Base-by-base conservation (phyloP, 2,888 invertebrate species). In the Noctua pronuba region DNA sequence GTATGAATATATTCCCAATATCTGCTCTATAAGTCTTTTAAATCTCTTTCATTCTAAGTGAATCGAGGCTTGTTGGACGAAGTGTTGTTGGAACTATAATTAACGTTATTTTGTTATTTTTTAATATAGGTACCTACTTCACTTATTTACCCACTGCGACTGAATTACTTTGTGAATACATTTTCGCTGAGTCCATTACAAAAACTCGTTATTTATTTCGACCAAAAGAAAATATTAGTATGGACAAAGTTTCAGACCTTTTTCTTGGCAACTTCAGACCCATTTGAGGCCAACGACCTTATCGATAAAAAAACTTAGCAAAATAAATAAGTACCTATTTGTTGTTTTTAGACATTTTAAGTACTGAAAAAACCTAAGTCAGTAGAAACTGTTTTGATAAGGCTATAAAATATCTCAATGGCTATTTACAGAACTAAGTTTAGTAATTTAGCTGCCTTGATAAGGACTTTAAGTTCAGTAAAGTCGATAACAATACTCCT, bases 381-480 rank as follows among this genome's bases (percentile, higher is more conserved):
- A 67, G 73, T 78, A 74, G 82, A 86, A 86, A 86, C 79, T 82
- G 80, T 75, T 73, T 78, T 77, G 88, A 89, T 89, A 89, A 90
- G 84, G 82, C 82, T 79, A 72, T 89, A 83, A 86, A 87, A 86
- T 84, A 86, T 86, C 86, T 87, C 83, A 86, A 89, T 86, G 85
- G 87, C 84, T 82, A 87, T 85, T 89, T 80, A 84, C 41, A 71
- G 77, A 83, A 86, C 71, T 60, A 85, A 84, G 75, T 81, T 79
- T 73, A 62, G 88, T 89, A 88, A 91, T 91, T 91, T 88, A 90
- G 82, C 77, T 78, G 83, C 60, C 62, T 76, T 73, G 90, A 91
- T 89, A 90, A 89, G 84, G 82, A 38, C 84, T 80, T n/a, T n/a
- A 58, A 74, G 60, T 77, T 66, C 6, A 60, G 46, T 80, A 52